These are phyloP conservation scores for Stichopus horrens DNA, from an alignment of 53 echinoderm and acorn worm genomes.

Conservation along the genomic window DNA sequence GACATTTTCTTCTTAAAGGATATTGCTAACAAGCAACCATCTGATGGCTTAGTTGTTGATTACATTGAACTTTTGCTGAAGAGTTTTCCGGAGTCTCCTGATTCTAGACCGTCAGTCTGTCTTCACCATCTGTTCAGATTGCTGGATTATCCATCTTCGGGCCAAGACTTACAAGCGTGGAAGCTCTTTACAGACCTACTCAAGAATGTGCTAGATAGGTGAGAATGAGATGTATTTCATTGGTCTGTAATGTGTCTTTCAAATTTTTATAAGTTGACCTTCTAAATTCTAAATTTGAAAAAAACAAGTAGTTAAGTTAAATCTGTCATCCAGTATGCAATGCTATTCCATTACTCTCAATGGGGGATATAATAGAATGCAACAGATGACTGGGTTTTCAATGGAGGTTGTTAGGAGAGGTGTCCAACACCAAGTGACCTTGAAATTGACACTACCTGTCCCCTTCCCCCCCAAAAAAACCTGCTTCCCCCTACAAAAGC, in stretches of 20 bases:
- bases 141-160: slow-evolving; percentile 25
- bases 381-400: no score
- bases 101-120: background rate
- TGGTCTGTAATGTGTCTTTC: background rate
- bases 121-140: slow-evolving; percentile 9
- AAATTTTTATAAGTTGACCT: background rate
- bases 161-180: background rate
- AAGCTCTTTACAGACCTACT: background rate
- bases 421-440: no score
- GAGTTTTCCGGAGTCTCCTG: background rate
- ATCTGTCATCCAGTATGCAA: no score
- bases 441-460: no score
- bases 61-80: background rate
- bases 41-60: slow-evolving; percentile 1
- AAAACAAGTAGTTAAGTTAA: no score
- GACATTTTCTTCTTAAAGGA: background rate
- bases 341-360: no score
- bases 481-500: no score
- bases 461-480: no score
- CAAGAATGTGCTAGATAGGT: background rate
- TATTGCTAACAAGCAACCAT: slow-evolving; percentile 13
- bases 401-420: no score
- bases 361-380: no score
- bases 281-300: no score
- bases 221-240: background rate